phyloP scores from a whole-genome alignment of 2,888 invertebrate genomes.

The Eremobia ochroleuca region DNA sequence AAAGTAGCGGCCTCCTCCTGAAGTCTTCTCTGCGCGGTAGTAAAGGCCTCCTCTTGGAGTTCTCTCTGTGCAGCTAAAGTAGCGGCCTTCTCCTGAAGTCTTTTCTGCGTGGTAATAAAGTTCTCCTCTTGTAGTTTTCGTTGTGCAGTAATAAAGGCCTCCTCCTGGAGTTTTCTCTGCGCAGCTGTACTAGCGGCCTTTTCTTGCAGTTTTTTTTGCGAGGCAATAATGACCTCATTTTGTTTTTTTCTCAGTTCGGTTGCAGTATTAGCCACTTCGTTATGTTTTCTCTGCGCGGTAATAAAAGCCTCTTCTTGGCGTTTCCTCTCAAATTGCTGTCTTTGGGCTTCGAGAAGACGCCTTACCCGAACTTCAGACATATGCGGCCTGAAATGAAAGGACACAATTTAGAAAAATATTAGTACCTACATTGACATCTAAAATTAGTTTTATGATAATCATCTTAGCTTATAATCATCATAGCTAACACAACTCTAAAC shows the following conservation, averaged over 20 bases:
- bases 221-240: neutral
- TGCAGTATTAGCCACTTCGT: neutral
- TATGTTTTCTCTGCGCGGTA: neutral
- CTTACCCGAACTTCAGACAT: neutral
- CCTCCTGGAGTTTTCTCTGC: neutral
- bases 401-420: neutral
- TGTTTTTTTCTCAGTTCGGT: neutral
- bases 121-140: neutral
- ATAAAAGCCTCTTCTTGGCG: neutral
- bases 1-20: neutral
- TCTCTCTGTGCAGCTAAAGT: neutral
- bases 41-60: slow-evolving; percentile 1
- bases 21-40: neutral
- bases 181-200: neutral
- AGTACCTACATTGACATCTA: neutral
- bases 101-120: too few species aligned
- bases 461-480: neutral
- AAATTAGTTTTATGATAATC: neutral
- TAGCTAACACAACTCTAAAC: neutral
- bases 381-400: slow-evolving; percentile 4
- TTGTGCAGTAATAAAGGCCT: neutral
- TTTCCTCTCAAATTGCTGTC: neutral
- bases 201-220: slow-evolving; percentile 2
- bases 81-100: too few species aligned
- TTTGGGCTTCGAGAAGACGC: neutral